Evolutionary conservation across 2,888 invertebrate genomes (phyloP).

Genomic region (Drosophila aldrichi): DNA sequence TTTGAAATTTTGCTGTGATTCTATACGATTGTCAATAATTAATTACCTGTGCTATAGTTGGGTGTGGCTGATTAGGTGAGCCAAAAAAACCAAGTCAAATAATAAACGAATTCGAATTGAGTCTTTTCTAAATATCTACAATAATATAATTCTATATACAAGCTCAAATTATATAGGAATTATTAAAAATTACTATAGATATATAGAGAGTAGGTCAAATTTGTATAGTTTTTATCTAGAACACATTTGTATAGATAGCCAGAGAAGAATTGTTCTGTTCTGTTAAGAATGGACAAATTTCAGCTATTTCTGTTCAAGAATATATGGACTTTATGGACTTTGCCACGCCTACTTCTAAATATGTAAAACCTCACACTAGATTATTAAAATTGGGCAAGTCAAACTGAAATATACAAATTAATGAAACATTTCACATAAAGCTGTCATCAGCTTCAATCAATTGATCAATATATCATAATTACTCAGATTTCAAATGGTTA

Average conservation of each 20-base stretch:
- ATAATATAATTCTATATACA: too few species aligned
- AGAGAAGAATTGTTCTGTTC: too few species aligned
- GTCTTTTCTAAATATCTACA: too few species aligned
- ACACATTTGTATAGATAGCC: too few species aligned
- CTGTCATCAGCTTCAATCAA: not conserved
- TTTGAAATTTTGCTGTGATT: slow-evolving; percentile 2
- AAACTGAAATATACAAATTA: not conserved
- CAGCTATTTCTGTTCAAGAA: not conserved
- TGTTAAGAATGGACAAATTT: not conserved
- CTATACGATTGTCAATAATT: slow-evolving; percentile 10
- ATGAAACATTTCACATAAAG: not conserved
- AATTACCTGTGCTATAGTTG: slow-evolving; percentile 18
- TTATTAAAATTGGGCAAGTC: not conserved
- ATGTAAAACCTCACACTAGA: not conserved
- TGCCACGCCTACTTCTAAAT: too few species aligned
- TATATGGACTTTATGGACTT: not conserved
- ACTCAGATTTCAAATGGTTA: not conserved
- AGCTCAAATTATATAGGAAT: too few species aligned
- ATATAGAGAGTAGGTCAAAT: too few species aligned
- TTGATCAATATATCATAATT: not conserved
- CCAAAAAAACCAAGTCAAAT: not conserved
- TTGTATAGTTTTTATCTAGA: too few species aligned
- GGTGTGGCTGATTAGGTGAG: not conserved
- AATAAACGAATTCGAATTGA: too few species aligned
- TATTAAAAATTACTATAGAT: too few species aligned